Percentiles rank a stretch among this genome's conserved stretches.
phyloP scores from a whole-genome alignment of 2,888 invertebrate genomes.

The Rotaria magnacalcarata region DNA sequence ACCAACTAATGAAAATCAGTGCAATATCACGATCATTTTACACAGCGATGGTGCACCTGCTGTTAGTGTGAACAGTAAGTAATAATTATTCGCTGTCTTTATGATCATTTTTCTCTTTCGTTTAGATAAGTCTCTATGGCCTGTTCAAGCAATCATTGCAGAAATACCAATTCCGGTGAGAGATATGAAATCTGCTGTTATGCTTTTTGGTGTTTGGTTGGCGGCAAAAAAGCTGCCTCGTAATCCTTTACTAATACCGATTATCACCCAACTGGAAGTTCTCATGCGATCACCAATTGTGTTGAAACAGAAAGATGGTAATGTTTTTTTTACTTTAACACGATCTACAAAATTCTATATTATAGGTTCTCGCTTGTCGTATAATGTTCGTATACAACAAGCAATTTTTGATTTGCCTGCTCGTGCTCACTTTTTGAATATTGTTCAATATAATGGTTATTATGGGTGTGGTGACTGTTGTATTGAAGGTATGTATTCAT shows the following conservation, averaged over 20 bases:
- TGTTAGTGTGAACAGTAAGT: too few species aligned
- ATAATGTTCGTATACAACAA: background rate
- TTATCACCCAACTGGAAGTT: background rate
- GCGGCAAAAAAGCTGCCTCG: background rate
- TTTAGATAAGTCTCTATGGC: background rate
- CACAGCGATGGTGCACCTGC: too few species aligned
- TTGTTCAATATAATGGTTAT: background rate
- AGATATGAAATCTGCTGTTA: background rate
- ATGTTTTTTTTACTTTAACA: background rate
- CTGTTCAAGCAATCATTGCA: background rate
- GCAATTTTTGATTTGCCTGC: background rate
- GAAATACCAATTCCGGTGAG: background rate
- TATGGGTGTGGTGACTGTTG: background rate
- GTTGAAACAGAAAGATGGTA: background rate
- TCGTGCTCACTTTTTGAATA: background rate
- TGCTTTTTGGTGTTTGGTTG: background rate
- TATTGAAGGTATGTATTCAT: background rate
- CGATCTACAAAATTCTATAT: too few species aligned
- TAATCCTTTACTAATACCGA: background rate
- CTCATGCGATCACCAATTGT: background rate
- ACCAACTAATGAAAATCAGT: too few species aligned
- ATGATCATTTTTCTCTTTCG: too few species aligned
- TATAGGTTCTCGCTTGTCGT: background rate
- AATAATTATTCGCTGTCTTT: too few species aligned
- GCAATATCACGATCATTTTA: too few species aligned